phyloP scores from a whole-genome alignment of 2,113 vertebrate genomes.

The Romanogobio albipinnatus region DNA sequence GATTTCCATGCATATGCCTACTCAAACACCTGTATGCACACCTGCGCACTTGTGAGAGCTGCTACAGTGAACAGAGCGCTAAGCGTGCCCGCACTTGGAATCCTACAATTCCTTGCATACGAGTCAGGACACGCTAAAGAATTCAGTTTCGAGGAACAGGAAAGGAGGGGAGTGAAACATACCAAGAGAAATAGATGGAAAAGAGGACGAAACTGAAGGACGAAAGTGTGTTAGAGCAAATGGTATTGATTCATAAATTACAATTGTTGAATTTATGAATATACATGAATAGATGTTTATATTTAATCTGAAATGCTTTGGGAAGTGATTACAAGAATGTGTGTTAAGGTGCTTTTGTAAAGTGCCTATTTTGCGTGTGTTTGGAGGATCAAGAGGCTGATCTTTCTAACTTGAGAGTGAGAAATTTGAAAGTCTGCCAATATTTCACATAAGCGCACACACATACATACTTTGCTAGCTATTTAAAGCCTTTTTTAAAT shows the following conservation, averaged over 20 bases:
- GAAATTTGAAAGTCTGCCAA: not conserved
- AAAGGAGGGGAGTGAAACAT: conserved; percentile 35
- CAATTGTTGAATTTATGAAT: not conserved
- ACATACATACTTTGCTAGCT: not conserved
- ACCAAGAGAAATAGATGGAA: conserved; percentile 4
- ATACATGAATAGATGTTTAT: not conserved
- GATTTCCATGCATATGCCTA: not conserved
- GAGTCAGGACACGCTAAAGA: conserved; percentile 40
- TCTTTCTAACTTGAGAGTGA: not conserved
- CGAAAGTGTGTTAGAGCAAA: conserved; percentile 5
- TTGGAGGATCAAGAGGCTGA: not conserved
- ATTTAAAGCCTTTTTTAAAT: not conserved
- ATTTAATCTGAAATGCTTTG: not conserved
- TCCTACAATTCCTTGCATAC: conserved; percentile 16
- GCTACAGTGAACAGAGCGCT: not conserved
- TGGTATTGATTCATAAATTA: not conserved
- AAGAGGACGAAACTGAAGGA: conserved; percentile 24
- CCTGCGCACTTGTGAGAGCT: not conserved
- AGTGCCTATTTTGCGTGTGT: not conserved
- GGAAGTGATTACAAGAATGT: not conserved
- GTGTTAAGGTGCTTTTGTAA: not conserved
- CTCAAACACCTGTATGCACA: conserved; percentile 3
- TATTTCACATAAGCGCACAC: not conserved
- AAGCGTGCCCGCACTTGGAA: conserved; percentile 14
- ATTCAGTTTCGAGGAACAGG: not conserved